phyloP scores from a whole-genome alignment of 1,140 invertebrate genomes.

The Calliopsis andreniformis region DNA sequence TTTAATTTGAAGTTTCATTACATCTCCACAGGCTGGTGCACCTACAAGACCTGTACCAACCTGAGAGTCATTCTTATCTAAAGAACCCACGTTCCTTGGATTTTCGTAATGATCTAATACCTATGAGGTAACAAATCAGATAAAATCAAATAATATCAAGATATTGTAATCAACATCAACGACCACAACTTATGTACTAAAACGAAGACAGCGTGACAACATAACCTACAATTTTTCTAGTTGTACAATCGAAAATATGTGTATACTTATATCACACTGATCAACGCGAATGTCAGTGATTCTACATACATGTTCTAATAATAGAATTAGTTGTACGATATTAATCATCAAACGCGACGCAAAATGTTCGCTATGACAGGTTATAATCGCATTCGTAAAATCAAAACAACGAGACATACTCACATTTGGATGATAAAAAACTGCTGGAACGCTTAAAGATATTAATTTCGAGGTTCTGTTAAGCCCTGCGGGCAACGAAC shows the following conservation, averaged over 20 bases:
- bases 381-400: slow-evolving; percentile 1
- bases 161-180: no score
- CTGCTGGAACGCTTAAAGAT: slow-evolving; percentile 72
- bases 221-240: slow-evolving; percentile 27
- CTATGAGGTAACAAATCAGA: slow-evolving; percentile 80
- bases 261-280: background rate
- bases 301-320: slow-evolving; percentile 12
- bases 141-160: no score
- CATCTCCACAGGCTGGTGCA: slow-evolving; percentile 99
- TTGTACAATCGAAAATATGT: no score
- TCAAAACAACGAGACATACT: slow-evolving; percentile 53
- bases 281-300: background rate
- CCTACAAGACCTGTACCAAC: slow-evolving; percentile 99
- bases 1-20: slow-evolving; percentile 99
- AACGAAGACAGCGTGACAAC: background rate
- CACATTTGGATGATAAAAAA: slow-evolving; percentile 81
- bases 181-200: background rate
- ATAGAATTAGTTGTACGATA: slow-evolving; percentile 1
- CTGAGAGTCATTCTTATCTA: slow-evolving; percentile 96
- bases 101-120: slow-evolving; percentile 99
- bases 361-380: background rate
- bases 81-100: slow-evolving; percentile 98
- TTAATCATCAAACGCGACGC: slow-evolving; percentile 14
- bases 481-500: slow-evolving; percentile 70
- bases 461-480: slow-evolving; percentile 68